A percentile compares a stretch with the other conserved stretches of the same genome.
Conservation (phyloP, 2,113 vertebrate genomes). For the Psophia crepitans region DNA sequence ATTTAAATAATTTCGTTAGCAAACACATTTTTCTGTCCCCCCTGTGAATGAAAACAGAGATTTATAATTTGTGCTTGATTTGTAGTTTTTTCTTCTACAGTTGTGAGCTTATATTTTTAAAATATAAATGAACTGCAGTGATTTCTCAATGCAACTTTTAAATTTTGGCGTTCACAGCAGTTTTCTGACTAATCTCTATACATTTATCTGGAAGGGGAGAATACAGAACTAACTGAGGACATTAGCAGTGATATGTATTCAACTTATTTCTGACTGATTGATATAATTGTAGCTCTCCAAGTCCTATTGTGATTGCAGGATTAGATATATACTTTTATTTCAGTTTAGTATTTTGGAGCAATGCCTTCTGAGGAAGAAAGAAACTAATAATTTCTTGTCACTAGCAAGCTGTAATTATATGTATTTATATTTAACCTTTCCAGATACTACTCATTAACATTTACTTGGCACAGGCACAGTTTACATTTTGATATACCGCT, state of each 20-base stretch:
- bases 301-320: conserved; percentile 33
- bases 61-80: background rate
- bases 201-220: background rate
- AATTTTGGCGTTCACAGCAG: conserved; percentile 8
- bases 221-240: background rate
- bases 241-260: background rate
- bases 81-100: background rate
- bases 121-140: background rate
- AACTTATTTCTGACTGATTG: conserved; percentile 10
- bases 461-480: conserved; percentile 13
- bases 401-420: conserved; percentile 66
- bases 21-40: background rate
- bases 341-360: conserved; percentile 46
- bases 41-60: background rate
- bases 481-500: conserved; percentile 55
- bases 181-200: background rate
- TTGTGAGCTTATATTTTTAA: background rate
- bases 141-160: background rate
- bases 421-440: conserved; percentile 76
- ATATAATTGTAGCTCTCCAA: conserved; percentile 19
- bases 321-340: conserved; percentile 60
- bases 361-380: conserved; percentile 37
- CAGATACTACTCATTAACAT: conserved; percentile 64
- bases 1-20: conserved; percentile 17
- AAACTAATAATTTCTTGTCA: conserved; percentile 66